Percentiles rank a stretch among this genome's conserved stretches.
phyloP scores from a whole-genome alignment of 2,888 invertebrate species.

The Graphium colonna region DNA sequence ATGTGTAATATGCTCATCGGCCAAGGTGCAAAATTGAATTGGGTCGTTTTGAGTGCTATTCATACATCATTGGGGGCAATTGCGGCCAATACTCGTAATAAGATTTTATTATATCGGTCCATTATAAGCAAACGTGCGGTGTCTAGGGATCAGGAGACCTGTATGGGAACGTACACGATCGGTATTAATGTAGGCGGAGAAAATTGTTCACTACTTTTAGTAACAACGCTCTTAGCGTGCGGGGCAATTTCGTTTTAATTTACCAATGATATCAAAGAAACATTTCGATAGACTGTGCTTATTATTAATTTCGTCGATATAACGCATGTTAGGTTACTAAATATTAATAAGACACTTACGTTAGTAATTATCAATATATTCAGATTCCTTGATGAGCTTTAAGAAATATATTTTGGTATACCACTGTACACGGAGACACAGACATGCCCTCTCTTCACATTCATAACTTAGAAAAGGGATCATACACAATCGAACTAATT shows the following conservation, averaged over 20 bases:
- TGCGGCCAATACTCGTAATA: conserved; percentile 60
- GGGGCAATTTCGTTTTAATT: conserved; percentile 12
- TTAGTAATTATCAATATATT: too few species aligned
- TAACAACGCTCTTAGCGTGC: conserved; percentile 14
- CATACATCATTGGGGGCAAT: conserved; percentile 60
- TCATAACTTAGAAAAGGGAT: too few species aligned
- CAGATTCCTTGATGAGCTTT: too few species aligned
- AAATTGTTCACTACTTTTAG: conserved; percentile 23
- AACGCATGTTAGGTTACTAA: too few species aligned
- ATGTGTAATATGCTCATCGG: conserved; percentile 23
- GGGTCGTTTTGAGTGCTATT: conserved; percentile 52
- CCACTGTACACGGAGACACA: too few species aligned
- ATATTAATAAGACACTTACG: too few species aligned
- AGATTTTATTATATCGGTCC: conserved; percentile 69
- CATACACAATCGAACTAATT: too few species aligned
- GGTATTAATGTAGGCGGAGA: conserved; percentile 37
- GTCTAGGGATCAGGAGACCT: conserved; percentile 57
- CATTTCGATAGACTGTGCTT: neutral
- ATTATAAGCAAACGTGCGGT: conserved; percentile 67
- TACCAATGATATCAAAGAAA: neutral
- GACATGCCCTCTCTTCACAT: too few species aligned
- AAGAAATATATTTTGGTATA: too few species aligned
- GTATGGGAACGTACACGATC: conserved; percentile 49
- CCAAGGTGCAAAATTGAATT: conserved; percentile 51
- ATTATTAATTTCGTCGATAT: neutral